Conservation (phyloP, 2,888 invertebrate genomes). For the Thelaira solivaga region DNA sequence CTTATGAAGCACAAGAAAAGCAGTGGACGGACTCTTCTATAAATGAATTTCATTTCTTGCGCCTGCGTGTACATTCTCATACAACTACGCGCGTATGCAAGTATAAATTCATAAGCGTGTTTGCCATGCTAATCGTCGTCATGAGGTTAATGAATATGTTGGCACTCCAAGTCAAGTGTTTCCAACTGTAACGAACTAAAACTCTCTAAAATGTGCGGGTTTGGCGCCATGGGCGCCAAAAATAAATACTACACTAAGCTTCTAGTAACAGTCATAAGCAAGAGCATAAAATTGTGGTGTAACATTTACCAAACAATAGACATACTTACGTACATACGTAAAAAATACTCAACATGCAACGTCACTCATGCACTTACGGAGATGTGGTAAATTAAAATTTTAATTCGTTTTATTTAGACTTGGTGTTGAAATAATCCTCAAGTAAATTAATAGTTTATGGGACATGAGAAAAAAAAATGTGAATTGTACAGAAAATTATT, state of each 20-base stretch:
- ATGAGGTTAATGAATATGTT: conserved; percentile 74
- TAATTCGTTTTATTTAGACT: conserved; percentile 20
- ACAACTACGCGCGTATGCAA: neutral
- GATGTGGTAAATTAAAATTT: conserved; percentile 61
- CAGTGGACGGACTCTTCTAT: neutral
- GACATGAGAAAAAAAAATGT: conserved; percentile 9
- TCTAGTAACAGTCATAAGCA: conserved; percentile 26
- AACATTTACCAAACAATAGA: neutral
- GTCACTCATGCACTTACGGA: conserved; percentile 46
- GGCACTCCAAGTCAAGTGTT: conserved; percentile 75
- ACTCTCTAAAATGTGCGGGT: conserved; percentile 57
- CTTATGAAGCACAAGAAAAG: conserved; percentile 34
- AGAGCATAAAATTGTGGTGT: neutral
- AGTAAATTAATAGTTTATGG: conserved; percentile 8
- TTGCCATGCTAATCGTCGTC: conserved; percentile 58
- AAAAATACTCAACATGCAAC: conserved; percentile 51
- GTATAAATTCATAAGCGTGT: conserved; percentile 29
- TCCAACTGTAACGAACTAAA: conserved; percentile 70
- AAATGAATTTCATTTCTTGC: neutral
- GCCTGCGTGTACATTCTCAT: neutral
- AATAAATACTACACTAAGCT: conserved; percentile 51
- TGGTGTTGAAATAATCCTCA: conserved; percentile 42
- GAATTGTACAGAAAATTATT: too few species aligned
- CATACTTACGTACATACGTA: neutral
- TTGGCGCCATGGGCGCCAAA: conserved; percentile 62